Conservation (phyloP, 2,113 vertebrate genomes). For the Lasiurus cinereus region DNA sequence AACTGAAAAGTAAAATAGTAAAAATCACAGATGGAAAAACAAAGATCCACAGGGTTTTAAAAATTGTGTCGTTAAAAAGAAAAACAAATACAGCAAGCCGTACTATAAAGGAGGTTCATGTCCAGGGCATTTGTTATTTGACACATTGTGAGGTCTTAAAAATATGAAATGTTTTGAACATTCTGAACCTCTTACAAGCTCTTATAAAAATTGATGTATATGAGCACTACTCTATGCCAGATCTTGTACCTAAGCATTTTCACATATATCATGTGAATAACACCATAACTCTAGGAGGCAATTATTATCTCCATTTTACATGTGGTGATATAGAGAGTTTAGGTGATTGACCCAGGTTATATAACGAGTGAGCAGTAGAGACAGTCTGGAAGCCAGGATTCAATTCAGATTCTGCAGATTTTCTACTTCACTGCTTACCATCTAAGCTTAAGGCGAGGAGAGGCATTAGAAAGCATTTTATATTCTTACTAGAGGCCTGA, state of each 20-base stretch:
- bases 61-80: not conserved
- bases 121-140: not conserved
- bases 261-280: not conserved
- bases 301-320: not conserved
- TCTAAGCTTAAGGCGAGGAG: not conserved
- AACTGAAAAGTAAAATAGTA: not conserved
- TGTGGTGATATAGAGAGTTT: not conserved
- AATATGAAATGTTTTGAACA: conserved; percentile 26
- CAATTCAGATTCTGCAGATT: not conserved
- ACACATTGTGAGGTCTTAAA: conserved; percentile 4
- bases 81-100: not conserved
- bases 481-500: not conserved
- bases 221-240: not conserved
- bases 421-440: not conserved
- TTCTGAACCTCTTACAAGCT: not conserved
- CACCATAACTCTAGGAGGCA: not conserved
- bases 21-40: not conserved
- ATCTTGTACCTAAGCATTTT: not conserved
- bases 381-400: not conserved
- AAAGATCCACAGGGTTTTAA: not conserved
- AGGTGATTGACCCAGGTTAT: not conserved
- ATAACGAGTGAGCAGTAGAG: not conserved
- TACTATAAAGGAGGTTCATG: not conserved
- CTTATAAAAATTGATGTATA: not conserved
- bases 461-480: not conserved